These are phyloP conservation scores for Raja brachyura DNA, from an alignment of 2,113 vertebrate species.

Conservation along the genomic window DNA sequence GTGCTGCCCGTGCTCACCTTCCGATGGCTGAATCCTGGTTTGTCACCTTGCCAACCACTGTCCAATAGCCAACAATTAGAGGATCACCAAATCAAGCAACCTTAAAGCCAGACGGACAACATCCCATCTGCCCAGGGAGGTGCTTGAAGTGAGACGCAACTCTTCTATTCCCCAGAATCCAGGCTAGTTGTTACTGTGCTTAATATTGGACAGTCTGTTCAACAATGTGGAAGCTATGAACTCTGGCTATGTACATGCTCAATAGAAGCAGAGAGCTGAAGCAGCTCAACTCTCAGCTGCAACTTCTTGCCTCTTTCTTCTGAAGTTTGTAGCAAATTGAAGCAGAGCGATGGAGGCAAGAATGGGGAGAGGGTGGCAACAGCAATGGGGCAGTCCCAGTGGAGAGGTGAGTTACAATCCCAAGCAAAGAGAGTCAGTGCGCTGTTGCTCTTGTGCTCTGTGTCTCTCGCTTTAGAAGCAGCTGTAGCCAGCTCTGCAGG, in stretches of 20 bases:
- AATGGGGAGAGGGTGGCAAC: background rate
- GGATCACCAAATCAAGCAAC: background rate
- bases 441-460: background rate
- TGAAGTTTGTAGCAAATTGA: background rate
- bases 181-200: background rate
- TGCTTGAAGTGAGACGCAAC: background rate
- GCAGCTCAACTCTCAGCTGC: background rate
- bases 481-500: background rate
- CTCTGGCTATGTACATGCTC: background rate
- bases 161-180: too few relatives aligned
- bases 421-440: background rate
- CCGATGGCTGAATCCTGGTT: too few relatives aligned
- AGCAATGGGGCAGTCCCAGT: background rate
- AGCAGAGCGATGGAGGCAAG: background rate
- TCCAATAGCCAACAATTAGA: too few relatives aligned
- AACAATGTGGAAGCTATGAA: too few relatives aligned
- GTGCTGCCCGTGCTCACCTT: background rate
- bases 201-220: background rate
- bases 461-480: background rate
- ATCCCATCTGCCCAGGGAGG: background rate
- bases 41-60: background rate
- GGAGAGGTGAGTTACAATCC: background rate
- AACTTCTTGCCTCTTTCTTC: background rate
- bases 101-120: background rate
- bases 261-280: background rate